phyloP scores from a whole-genome alignment of 2,797 vertebrate genomes.

The Sparidentex hasta region DNA sequence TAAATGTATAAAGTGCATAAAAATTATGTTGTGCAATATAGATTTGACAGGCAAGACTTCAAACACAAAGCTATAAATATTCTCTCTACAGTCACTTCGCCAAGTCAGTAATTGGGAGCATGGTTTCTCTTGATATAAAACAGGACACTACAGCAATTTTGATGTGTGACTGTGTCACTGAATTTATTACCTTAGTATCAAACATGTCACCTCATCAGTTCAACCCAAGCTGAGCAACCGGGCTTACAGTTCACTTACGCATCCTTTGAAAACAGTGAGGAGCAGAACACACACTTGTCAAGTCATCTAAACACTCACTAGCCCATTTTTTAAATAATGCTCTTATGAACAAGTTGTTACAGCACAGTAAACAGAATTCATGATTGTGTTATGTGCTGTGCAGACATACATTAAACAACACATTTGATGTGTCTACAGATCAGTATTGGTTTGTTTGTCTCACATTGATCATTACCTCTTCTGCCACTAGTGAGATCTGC shows the following conservation, averaged over 20 bases:
- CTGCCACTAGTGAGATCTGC: slow-evolving; percentile 29
- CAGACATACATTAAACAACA: slow-evolving; percentile 17
- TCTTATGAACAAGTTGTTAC: slow-evolving; percentile 40
- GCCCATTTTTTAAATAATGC: slow-evolving; percentile 12
- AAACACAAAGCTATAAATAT: neutral
- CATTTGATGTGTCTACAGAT: slow-evolving; percentile 27
- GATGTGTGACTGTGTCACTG: slow-evolving; percentile 45
- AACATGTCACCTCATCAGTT: slow-evolving; percentile 58
- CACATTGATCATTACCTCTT: neutral
- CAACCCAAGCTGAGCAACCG: slow-evolving; percentile 30
- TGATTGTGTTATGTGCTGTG: slow-evolving; percentile 17
- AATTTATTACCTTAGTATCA: slow-evolving; percentile 78
- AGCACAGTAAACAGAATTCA: slow-evolving; percentile 40
- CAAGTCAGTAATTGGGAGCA: neutral
- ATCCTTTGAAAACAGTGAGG: slow-evolving; percentile 32
- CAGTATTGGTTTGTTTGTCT: neutral
- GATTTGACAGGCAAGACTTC: neutral
- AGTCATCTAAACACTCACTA: slow-evolving; percentile 16
- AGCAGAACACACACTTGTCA: slow-evolving; percentile 2
- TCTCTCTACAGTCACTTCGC: neutral
- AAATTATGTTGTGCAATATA: neutral
- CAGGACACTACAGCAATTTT: slow-evolving; percentile 42
- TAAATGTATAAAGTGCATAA: neutral
- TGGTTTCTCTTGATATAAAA: slow-evolving; percentile 13
- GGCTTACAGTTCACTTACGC: slow-evolving; percentile 13